Evolutionary conservation across 1,140 invertebrate genomes (phyloP).

Genomic region (Zaprionus ghesquierei): DNA sequence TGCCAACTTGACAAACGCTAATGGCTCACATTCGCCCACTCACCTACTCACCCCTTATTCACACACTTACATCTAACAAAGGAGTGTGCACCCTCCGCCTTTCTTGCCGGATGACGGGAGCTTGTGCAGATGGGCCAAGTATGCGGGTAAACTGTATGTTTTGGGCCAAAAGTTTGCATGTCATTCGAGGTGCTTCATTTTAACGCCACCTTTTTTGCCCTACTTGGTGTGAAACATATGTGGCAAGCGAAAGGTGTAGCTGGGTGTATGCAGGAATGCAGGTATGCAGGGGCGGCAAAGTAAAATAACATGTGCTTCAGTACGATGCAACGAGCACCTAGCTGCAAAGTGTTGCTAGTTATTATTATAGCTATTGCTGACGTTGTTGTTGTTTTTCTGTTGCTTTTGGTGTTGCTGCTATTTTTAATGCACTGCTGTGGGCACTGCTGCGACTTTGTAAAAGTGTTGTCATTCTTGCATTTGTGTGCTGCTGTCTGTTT

Average conservation of each 20-base stretch:
- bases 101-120: neutral
- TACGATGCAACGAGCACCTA: slow-evolving; percentile 27
- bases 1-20: slow-evolving; percentile 64
- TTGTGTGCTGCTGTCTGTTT: slow-evolving; percentile 24
- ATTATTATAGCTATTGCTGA: slow-evolving; percentile 26
- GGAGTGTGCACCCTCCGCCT: neutral
- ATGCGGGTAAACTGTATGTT: slow-evolving; percentile 31
- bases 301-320: slow-evolving; percentile 54
- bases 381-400: neutral
- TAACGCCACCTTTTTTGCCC: slow-evolving; percentile 28
- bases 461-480: slow-evolving; percentile 12
- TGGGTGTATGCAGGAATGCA: slow-evolving; percentile 18
- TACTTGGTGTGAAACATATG: slow-evolving; percentile 66
- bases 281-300: slow-evolving; percentile 3
- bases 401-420: slow-evolving; percentile 12
- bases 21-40: slow-evolving; percentile 35
- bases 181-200: slow-evolving; percentile 75
- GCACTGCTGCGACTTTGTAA: neutral
- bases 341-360: slow-evolving; percentile 29
- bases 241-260: too few relatives aligned
- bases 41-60: neutral
- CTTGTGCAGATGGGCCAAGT: slow-evolving; percentile 6
- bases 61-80: slow-evolving; percentile 4
- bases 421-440: slow-evolving; percentile 57
- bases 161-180: slow-evolving; percentile 70